Evolutionary conservation across 2,797 vertebrate species (phyloP).

Genomic region (Masticophis lateralis): DNA sequence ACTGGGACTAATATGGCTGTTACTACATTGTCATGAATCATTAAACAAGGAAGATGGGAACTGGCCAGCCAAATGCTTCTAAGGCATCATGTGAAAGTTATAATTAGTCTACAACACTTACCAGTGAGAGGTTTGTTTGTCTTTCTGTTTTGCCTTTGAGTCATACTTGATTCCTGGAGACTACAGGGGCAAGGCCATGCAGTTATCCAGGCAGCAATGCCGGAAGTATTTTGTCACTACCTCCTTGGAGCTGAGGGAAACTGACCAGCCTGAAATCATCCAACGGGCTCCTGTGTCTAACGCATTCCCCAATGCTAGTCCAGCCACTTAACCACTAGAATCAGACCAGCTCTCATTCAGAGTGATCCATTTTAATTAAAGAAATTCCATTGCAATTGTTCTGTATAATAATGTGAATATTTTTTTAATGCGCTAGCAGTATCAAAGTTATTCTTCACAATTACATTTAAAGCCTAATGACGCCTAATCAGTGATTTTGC

Average conservation of each 20-base stretch:
- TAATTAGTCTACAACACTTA: neutral
- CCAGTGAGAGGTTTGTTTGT: neutral
- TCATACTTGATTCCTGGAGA: neutral
- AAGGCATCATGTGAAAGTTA: neutral
- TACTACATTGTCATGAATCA: neutral
- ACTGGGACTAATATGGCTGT: neutral
- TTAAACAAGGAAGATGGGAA: neutral
- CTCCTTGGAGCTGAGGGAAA: neutral
- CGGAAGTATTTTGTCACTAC: neutral
- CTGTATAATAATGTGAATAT: neutral
- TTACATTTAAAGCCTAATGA: neutral
- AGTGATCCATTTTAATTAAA: neutral
- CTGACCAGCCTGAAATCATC: neutral
- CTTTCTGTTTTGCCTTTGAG: neutral
- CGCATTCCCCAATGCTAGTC: neutral
- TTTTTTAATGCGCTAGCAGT: neutral
- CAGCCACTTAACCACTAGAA: neutral
- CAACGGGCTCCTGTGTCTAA: neutral
- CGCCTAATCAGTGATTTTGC: neutral
- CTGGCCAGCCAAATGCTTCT: neutral
- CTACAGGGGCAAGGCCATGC: neutral
- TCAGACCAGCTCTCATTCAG: neutral
- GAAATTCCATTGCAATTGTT: neutral
- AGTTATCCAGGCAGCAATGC: neutral
- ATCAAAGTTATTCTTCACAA: neutral